Base-by-base conservation (phyloP, 2,888 invertebrate genomes). In the Orthosia gothica region DNA sequence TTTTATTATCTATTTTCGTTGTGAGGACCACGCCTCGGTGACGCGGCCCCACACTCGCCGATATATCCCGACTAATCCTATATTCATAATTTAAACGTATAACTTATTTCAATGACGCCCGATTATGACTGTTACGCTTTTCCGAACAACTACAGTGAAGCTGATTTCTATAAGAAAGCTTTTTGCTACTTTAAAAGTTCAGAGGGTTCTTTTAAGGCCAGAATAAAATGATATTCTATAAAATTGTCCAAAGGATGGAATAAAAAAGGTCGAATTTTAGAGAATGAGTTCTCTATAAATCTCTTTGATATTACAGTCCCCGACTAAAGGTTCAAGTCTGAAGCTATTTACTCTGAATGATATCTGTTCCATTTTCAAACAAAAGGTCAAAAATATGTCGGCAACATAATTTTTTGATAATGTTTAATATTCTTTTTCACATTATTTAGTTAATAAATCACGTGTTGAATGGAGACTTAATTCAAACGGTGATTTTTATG, bases 1-100 rank as follows among this genome's bases (percentile, higher is more conserved):
- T 96, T 96, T 96, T 96, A 96, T 94, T 95, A 96, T 96, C 94
- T 95, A 95, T 96, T 96, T 96, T 95, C 94, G 94, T 93, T 91
- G 89, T 89, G 89, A 91, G 87, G 89, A 91, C 88, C 91, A 91
- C 87, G 90, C 90, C 79, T 84, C 78, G 65, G 91, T 91, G 89
- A 91, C 86, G 74, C 79, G 75, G 75, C 57, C 73, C 84, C 75
- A 73, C 70, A 74, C 86, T 67, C 67, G 64, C 76, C 70, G 50
- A 67, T 82, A 81, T 83, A 83, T 57, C 64, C 65, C 73, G 65
- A 49, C 81, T 76, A 83, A 79, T 79, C 80, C 79, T 64, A 72
- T 76, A 75, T 47, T 79, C 83, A 81, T 85, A 72, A 81, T 79
- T 68, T 81, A 76, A 85, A 79, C 54, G 73, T 75, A 83, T 73